Conservation (phyloP, 2,113 vertebrate species). For the Elachura formosa region DNA sequence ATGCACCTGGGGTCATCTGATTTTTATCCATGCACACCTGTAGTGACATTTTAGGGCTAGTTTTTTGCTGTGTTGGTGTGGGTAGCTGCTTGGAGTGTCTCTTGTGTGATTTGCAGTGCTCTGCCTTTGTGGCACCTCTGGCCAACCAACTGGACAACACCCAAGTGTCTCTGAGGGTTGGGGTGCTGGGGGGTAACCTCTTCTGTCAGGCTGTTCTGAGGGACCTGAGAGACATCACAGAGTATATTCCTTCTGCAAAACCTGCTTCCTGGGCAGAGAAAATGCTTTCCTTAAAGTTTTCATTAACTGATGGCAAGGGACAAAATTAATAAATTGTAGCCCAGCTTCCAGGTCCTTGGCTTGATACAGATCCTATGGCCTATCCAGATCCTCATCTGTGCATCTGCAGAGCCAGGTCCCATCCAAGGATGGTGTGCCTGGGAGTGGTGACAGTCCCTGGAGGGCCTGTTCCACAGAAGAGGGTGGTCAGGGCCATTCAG, state of each 20-base stretch:
- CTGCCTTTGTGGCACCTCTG: neutral
- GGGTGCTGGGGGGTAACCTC: neutral
- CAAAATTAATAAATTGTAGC: neutral
- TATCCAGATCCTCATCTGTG: neutral
- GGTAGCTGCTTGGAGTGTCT: neutral
- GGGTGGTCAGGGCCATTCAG: neutral
- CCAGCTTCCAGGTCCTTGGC: neutral
- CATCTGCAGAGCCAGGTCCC: neutral
- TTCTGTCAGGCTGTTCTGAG: neutral
- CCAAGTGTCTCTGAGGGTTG: neutral
- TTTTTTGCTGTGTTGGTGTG: fast-evolving
- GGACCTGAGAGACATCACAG: neutral
- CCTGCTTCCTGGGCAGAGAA: neutral
- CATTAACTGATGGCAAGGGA: neutral
- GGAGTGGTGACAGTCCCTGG: neutral
- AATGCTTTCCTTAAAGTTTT: neutral
- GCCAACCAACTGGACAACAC: too few species aligned
- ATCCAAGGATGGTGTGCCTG: neutral
- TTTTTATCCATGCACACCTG: constrained; percentile 48
- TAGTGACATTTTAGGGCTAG: neutral
- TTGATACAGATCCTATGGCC: too few species aligned
- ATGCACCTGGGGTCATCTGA: neutral
- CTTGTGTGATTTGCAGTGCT: neutral
- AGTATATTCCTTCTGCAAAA: neutral
- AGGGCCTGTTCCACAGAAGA: neutral